Evolutionary conservation across 2,888 invertebrate genomes (phyloP).

Genomic region (Iselma pallidipennis): DNA sequence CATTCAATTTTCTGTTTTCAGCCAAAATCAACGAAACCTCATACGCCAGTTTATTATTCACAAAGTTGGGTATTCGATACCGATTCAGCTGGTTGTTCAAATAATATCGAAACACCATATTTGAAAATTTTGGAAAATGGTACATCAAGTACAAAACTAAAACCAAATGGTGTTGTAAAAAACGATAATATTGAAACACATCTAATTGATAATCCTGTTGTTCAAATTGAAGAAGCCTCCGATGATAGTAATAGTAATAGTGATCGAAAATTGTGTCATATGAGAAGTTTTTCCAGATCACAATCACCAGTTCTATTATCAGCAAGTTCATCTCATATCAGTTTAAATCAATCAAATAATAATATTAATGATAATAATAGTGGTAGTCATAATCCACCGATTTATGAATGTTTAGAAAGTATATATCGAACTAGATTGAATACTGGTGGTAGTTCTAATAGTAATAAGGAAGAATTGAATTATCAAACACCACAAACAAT

Average conservation of each 20-base stretch:
- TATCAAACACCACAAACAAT: constrained; percentile 49
- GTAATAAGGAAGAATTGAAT: constrained; percentile 33
- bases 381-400: constrained; percentile 44
- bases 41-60: constrained; percentile 53
- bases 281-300: constrained; percentile 59
- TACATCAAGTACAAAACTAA: constrained; percentile 36
- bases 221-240: constrained; percentile 56
- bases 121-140: constrained; percentile 47
- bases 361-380: constrained; percentile 25
- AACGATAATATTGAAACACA: constrained; percentile 30
- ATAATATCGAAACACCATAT: constrained; percentile 44
- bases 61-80: constrained; percentile 61
- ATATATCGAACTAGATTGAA: constrained; percentile 52
- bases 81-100: constrained; percentile 43
- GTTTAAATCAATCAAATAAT: constrained; percentile 42
- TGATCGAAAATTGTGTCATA: constrained; percentile 56
- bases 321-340: constrained; percentile 57
- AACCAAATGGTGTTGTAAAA: constrained; percentile 37
- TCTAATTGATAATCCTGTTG: constrained; percentile 54
- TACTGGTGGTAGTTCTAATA: constrained; percentile 30
- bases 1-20: constrained; percentile 36
- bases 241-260: constrained; percentile 54
- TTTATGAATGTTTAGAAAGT: constrained; percentile 57
- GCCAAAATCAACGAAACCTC: constrained; percentile 53
- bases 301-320: constrained; percentile 57